Evolutionary conservation across 2,113 vertebrate species (phyloP), one percentile per base, ranked within the genome.

Genomic region (Silurus asotus): DNA sequence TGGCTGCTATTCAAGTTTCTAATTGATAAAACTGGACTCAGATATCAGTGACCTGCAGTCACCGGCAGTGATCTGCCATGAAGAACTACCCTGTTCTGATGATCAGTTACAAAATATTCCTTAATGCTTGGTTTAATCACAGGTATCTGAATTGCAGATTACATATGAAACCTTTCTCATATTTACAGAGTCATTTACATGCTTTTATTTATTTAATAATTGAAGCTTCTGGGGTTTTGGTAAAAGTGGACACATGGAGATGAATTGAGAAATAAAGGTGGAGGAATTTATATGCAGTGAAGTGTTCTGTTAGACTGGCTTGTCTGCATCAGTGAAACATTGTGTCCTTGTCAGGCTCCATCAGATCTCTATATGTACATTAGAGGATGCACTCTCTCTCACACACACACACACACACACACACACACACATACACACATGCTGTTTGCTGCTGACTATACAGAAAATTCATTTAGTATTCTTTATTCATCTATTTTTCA

Each of bases 331-430:
- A 69, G n/a, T 85, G 61, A 75, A 83, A 80, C 83, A 70, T 62
- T 55, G 75, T 49, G 28, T 78, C 23, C 51, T 76, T 86, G 75
- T 84, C 87, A 84, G 82, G 79, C 78, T 78, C 61, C 62, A 84
- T 88, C 87, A 88, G 25, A 84, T 85, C 84, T 76, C 65, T 61
- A 76, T 77, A 80, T 83, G 84, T 81, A 83, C 53, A 51, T 25
- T 61, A 78, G 48, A 25, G 45, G 37, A 19, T 72, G 2, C 25
- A 28, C 9, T 53, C 51, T 25, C 51, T 76, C 5, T 77, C 28
- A 56, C 48, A 28, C 37, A 25, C 62, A 13, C 28, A 49, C 15
- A 56, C 37, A 78, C 72, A 77, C 65, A 59, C 55, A 67, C 28
- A 2, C 25, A 23, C 56, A 28, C 55, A 9, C 55, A 9, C 55